A percentile compares a stretch with the other conserved stretches of the same genome.
phyloP scores from a whole-genome alignment of 2,888 invertebrate genomes.

The Hemithea aestivaria region DNA sequence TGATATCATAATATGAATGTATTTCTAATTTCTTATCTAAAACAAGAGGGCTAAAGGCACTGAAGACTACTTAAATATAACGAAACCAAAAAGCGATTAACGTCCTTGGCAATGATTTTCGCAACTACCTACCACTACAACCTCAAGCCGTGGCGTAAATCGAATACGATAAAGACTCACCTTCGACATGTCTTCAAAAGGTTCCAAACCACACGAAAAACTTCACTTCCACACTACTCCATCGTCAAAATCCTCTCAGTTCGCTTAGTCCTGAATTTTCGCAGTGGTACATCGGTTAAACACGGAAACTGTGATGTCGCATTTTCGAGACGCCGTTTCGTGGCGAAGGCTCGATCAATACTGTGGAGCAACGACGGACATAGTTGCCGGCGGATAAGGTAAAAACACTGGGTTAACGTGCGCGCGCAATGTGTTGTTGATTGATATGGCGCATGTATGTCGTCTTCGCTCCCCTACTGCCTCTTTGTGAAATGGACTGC shows the following conservation, averaged over 20 bases:
- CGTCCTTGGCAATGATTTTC: conserved; percentile 48
- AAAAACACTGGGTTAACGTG: conserved; percentile 60
- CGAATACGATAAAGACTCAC: conserved; percentile 53
- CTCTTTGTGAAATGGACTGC: conserved; percentile 5
- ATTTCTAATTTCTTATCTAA: too few species aligned
- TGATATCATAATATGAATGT: too few species aligned
- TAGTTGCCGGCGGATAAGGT: conserved; percentile 59
- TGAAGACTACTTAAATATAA: too few species aligned
- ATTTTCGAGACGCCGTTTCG: conserved; percentile 60
- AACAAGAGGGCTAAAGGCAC: too few species aligned
- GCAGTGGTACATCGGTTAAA: conserved; percentile 43
- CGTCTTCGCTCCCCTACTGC: conserved; percentile 18
- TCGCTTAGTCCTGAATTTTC: conserved; percentile 19
- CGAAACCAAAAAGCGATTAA: conserved; percentile 15
- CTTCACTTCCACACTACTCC: conserved; percentile 41
- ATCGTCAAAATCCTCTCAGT: conserved; percentile 29
- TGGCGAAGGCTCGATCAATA: conserved; percentile 72
- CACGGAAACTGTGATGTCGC: conserved; percentile 52
- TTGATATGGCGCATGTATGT: conserved; percentile 62
- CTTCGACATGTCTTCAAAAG: conserved; percentile 66
- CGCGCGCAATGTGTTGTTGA: conserved; percentile 73
- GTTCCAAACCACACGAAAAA: conserved; percentile 31
- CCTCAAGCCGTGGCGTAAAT: conserved; percentile 32
- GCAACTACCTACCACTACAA: conserved; percentile 47
- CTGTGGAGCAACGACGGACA: conserved; percentile 41